A percentile compares a stretch with the other conserved stretches of the same genome.
Evolutionary conservation across 2,888 invertebrate genomes (phyloP).

Genomic region (Drosophila robusta): DNA sequence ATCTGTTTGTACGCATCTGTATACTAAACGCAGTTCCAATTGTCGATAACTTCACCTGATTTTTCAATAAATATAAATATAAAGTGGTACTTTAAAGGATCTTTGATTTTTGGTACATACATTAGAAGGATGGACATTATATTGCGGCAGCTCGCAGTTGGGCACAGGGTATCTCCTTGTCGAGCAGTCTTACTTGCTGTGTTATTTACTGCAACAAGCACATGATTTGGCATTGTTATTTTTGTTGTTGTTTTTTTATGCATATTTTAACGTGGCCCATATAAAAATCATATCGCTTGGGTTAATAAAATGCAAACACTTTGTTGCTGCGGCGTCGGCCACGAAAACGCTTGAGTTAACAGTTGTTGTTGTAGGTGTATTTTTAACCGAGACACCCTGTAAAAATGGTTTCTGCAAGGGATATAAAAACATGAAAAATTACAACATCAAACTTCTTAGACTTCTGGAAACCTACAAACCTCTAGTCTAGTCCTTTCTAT

Average conservation of each 20-base stretch:
- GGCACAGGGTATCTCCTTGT: neutral
- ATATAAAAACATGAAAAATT: no score
- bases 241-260: constrained; percentile 23
- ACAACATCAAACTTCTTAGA: no score
- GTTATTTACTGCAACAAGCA: constrained; percentile 31
- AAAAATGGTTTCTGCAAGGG: no score
- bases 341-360: constrained; percentile 2
- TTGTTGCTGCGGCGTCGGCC: constrained; percentile 14
- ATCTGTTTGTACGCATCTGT: no score
- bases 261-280: constrained; percentile 35
- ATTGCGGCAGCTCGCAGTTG: no score
- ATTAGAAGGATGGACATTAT: neutral
- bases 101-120: no score
- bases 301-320: constrained; percentile 45
- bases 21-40: no score
- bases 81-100: no score
- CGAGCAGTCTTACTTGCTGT: neutral
- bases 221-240: constrained; percentile 16
- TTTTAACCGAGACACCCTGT: neutral
- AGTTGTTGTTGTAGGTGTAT: constrained; percentile 3
- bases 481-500: no score
- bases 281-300: constrained; percentile 39
- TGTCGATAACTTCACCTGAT: no score
- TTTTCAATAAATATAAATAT: no score
- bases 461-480: no score